Evolutionary conservation across 1,140 invertebrate species (phyloP).

Genomic region (Microplitis demolitor): DNA sequence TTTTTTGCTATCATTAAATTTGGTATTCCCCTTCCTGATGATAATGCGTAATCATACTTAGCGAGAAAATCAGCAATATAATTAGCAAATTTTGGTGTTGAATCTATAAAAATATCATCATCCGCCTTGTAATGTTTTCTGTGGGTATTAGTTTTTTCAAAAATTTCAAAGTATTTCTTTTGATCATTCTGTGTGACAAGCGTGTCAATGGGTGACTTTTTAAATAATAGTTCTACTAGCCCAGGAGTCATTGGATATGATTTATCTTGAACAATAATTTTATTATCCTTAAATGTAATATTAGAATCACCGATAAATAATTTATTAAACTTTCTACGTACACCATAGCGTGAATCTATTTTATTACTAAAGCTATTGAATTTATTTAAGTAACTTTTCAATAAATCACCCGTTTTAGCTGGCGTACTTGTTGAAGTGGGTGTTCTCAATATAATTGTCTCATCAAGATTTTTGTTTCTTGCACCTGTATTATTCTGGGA

Average conservation of each 20-base stretch:
- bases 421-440: no score
- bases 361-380: no score
- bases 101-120: neutral
- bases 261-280: no score
- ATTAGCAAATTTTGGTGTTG: neutral
- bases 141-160: conserved; percentile 6
- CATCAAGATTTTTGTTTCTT: no score
- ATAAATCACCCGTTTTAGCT: no score
- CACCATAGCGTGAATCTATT: no score
- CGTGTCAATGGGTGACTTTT: neutral
- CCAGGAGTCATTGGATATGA: neutral
- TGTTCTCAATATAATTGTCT: no score
- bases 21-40: neutral
- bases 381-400: no score
- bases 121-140: neutral
- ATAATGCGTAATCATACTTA: neutral
- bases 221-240: conserved; percentile 1
- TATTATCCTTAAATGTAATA: neutral
- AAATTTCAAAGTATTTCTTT: conserved; percentile 6
- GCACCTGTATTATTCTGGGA: no score
- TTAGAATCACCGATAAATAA: conserved; percentile 8
- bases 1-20: neutral
- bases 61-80: neutral
- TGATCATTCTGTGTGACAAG: neutral
- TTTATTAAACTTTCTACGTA: no score